Conservation (phyloP, 2,113 vertebrate genomes). For the Varanus komodoensis region DNA sequence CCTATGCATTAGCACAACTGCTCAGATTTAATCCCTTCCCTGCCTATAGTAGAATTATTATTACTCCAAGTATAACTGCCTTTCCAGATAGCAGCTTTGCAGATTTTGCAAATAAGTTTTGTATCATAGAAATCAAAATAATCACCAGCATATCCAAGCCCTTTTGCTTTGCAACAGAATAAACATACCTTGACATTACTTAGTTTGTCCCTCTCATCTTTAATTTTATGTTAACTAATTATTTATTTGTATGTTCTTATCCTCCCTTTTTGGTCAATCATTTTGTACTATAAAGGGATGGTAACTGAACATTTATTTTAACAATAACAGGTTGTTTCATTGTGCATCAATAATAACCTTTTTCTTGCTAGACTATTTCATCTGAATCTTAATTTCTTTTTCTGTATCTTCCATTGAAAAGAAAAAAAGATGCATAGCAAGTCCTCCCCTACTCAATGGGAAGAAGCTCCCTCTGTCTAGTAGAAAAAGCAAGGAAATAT, state of each 20-base stretch:
- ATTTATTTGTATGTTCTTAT: not conserved
- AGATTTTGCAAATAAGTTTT: not conserved
- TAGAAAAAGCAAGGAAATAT: not conserved
- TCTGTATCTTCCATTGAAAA: not conserved
- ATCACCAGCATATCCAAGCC: not conserved
- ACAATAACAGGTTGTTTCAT: not conserved
- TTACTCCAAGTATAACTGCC: not conserved
- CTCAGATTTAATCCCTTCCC: not conserved
- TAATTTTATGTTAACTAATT: not conserved
- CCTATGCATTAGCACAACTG: constrained; percentile 3
- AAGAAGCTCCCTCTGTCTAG: not conserved
- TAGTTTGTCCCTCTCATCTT: not conserved
- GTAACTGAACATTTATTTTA: not conserved
- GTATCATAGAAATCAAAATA: not conserved
- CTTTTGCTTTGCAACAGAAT: not conserved
- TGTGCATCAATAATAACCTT: not conserved
- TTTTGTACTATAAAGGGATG: not conserved
- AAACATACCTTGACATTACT: not conserved
- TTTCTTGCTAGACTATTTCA: not conserved
- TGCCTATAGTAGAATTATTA: not conserved
- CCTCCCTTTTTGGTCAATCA: not conserved
- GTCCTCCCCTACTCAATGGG: not conserved
- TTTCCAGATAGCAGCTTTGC: not conserved
- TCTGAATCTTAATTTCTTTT: not conserved
- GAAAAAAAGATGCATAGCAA: no score